These are phyloP conservation scores for Catharus bicknelli DNA, from an alignment of 2,113 vertebrate genomes.

Conservation along the genomic window DNA sequence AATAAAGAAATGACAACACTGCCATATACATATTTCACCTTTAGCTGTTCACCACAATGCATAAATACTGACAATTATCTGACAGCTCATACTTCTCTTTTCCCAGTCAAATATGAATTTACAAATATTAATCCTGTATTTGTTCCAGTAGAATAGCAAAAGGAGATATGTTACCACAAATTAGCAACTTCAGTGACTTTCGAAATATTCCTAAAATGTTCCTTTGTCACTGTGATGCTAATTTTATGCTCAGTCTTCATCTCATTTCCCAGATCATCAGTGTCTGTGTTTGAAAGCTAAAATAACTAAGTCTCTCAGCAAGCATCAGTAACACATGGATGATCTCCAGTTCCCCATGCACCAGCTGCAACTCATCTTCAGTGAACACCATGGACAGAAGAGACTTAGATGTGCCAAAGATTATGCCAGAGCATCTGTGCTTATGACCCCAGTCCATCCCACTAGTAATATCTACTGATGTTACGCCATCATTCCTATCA, in stretches of 20 bases:
- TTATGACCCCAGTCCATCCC: neutral
- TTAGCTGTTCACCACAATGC: neutral
- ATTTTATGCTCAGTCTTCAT: slow-evolving; percentile 3
- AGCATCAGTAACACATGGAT: neutral
- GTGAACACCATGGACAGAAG: neutral
- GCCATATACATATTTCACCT: neutral
- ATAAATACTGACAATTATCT: neutral
- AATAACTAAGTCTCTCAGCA: neutral
- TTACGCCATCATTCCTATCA: neutral
- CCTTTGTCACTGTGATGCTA: neutral
- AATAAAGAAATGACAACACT: neutral
- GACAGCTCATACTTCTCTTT: neutral
- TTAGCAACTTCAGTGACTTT: slow-evolving; percentile 12
- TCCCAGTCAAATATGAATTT: neutral
- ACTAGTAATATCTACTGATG: neutral
- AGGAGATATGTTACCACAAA: neutral
- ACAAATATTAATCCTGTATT: neutral
- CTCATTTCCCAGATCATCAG: neutral
- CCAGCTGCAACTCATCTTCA: neutral
- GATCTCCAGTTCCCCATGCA: neutral
- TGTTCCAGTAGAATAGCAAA: neutral
- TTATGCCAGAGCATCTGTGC: neutral
- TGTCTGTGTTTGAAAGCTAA: neutral
- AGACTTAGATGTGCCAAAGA: neutral
- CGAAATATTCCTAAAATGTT: slow-evolving; percentile 3